Evolutionary conservation across 2,797 vertebrate species (phyloP).

Genomic region (Trichosurus vulpecula): DNA sequence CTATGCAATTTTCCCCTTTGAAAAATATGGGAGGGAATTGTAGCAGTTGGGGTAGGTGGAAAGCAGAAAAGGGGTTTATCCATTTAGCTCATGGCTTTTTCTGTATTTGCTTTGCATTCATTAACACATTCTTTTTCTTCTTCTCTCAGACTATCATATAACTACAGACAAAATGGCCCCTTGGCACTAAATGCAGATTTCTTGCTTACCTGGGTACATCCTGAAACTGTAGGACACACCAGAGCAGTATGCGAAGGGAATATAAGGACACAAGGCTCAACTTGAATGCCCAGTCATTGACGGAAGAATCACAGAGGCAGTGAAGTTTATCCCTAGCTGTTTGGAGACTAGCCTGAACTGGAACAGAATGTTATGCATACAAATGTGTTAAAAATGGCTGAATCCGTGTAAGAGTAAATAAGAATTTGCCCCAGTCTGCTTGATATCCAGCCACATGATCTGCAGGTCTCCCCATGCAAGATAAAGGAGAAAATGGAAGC

Average conservation of each 20-base stretch:
- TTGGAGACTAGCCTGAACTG: conserved; percentile 16
- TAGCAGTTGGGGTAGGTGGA: neutral
- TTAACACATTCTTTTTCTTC: neutral
- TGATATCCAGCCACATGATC: conserved; percentile 70
- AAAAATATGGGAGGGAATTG: conserved; percentile 27
- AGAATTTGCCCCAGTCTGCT: conserved; percentile 56
- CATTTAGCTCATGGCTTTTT: neutral
- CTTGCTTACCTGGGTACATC: neutral
- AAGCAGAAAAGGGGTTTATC: neutral
- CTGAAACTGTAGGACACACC: neutral
- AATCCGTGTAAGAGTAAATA: conserved; percentile 63
- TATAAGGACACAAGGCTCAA: neutral
- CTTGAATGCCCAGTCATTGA: neutral
- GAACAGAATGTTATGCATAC: conserved; percentile 57
- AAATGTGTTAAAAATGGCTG: conserved; percentile 78
- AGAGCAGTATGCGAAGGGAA: neutral
- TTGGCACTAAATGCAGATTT: neutral
- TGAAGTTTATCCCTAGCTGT: neutral
- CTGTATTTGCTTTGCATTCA: neutral
- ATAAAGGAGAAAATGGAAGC: conserved; percentile 54
- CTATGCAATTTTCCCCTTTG: conserved; percentile 29
- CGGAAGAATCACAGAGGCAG: neutral
- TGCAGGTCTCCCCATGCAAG: conserved; percentile 57
- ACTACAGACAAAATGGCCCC: neutral
- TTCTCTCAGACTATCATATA: conserved; percentile 16